Percentiles rank a stretch among this genome's conserved stretches.
Evolutionary conservation across 2,113 vertebrate species (phyloP).

Genomic region (Toxotes jaculatrix): DNA sequence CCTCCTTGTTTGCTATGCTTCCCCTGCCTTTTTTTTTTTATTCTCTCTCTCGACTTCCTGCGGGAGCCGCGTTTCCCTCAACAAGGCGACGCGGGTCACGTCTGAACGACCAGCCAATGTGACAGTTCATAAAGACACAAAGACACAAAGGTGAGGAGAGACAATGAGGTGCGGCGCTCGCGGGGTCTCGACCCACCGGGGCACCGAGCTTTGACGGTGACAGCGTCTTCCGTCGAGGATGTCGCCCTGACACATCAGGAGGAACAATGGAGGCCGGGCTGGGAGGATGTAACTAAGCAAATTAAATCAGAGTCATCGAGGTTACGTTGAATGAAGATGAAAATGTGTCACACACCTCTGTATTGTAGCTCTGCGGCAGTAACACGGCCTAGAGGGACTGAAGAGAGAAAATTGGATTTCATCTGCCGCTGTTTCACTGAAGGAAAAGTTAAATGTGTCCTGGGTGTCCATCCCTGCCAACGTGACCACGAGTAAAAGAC

Average conservation of each 20-base stretch:
- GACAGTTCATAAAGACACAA: constrained; percentile 30
- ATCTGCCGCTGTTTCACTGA: constrained; percentile 15
- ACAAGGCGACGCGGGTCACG: constrained; percentile 28
- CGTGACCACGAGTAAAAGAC: not conserved
- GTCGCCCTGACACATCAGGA: constrained; percentile 49
- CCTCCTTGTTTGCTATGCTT: constrained; percentile 57
- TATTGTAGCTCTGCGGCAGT: constrained; percentile 8
- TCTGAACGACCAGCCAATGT: constrained; percentile 39
- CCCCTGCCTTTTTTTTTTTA: constrained; percentile 34
- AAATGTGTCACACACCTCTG: constrained; percentile 58
- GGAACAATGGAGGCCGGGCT: constrained; percentile 66
- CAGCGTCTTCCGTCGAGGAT: constrained; percentile 66
- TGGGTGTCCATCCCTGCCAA: not conserved
- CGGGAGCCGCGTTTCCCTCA: constrained; percentile 55
- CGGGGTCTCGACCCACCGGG: constrained; percentile 61
- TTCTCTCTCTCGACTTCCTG: constrained; percentile 62
- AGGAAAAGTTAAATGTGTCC: constrained; percentile 29
- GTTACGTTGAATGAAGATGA: constrained; percentile 50
- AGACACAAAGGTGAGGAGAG: constrained; percentile 72
- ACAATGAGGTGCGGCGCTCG: constrained; percentile 55
- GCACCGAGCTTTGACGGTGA: constrained; percentile 61
- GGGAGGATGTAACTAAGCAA: constrained; percentile 60
- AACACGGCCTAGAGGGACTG: constrained; percentile 13
- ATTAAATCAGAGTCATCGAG: constrained; percentile 42
- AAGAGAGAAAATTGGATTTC: constrained; percentile 50